These are phyloP conservation scores for Hyles vespertilio DNA, from an alignment of 1,140 invertebrate genomes.

Conservation along the genomic window DNA sequence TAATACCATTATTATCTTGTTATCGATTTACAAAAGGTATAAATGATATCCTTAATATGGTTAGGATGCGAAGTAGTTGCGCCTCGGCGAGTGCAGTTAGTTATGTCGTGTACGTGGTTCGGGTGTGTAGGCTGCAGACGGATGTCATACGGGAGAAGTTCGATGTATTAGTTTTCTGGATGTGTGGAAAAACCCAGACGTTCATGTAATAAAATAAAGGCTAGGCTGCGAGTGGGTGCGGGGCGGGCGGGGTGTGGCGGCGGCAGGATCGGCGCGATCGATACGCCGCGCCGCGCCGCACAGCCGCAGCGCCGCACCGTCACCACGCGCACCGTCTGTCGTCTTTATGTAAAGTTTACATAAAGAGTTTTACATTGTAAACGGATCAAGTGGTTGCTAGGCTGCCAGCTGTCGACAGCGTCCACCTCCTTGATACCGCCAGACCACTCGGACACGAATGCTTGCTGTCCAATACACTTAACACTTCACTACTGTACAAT, in stretches of 20 bases:
- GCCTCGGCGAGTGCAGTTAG: too few species aligned
- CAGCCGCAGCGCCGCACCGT: constrained; percentile 25
- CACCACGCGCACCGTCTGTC: constrained; percentile 23
- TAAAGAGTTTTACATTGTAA: too few species aligned
- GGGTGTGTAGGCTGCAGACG: not conserved
- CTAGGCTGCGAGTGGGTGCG: constrained; percentile 9
- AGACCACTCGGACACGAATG: too few species aligned
- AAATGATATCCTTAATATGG: too few species aligned
- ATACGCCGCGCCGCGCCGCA: constrained; percentile 22
- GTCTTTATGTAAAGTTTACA: constrained; percentile 19
- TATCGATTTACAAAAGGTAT: too few species aligned
- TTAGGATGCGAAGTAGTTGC: too few species aligned
- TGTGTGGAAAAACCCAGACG: constrained; percentile 43
- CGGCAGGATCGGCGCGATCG: constrained; percentile 42
- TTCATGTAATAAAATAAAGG: constrained; percentile 34
- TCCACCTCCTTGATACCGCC: too few species aligned
- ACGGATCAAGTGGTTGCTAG: constrained; percentile 18
- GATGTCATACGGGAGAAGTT: not conserved
- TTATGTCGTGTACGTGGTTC: too few species aligned
- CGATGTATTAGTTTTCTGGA: constrained; percentile 11
- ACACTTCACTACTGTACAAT: too few species aligned
- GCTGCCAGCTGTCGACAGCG: not conserved
- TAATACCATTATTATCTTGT: too few species aligned
- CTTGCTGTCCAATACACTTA: too few species aligned
- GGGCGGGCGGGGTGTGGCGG: constrained; percentile 21